Evolutionary conservation across 2,113 vertebrate genomes (phyloP), one percentile per base, ranked within the genome.

Genomic region (Shinisaurus crocodilurus): DNA sequence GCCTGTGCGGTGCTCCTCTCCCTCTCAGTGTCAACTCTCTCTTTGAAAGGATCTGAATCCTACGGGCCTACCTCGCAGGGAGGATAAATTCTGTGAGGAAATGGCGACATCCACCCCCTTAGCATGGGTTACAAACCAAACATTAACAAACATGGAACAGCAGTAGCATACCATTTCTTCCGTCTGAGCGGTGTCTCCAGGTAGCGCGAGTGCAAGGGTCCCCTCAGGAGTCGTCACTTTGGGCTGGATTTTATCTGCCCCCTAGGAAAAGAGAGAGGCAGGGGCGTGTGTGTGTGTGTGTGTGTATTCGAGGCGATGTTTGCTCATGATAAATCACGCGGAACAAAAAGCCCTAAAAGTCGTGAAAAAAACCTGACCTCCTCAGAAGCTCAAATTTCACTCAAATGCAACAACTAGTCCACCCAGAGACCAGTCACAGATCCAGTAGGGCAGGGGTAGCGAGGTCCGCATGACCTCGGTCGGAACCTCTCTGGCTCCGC

Each of bases 81-180:
- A 72, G 90, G 89, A 92, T 90, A 89, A 93, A 93, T 25, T 91
- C 76, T 6, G 89, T 89, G 0, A 0, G 82, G 3, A 29, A 76
- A 6, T 1, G 48, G 16, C 0, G 32, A 27, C 40, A 16, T 15
- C 70, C 12, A 8, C 2, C 72, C 40, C 50, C 25, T n/a, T n/a
- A n/a, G n/a, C n/a, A n/a, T n/a, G n/a, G n/a, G n/a, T n/a, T n/a
- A n/a, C n/a, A n/a, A n/a, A n/a, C n/a, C n/a, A n/a, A n/a, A n/a
- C n/a, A n/a, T n/a, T n/a, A n/a, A n/a, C n/a, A n/a, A n/a, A n/a
- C n/a, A n/a, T n/a, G n/a, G 1, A 90, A 89, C 25, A 50, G 32
- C 45, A 9, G 10, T 2, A 80, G 60, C n/a, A 40, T 83, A 87
- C 90, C 82, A 45, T 76, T 69, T 91, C 86, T 80, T 88, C 87